Evolutionary conservation across 2,888 invertebrate species (phyloP), one percentile per base, ranked within the genome.

Genomic region (Pterostichus niger): DNA sequence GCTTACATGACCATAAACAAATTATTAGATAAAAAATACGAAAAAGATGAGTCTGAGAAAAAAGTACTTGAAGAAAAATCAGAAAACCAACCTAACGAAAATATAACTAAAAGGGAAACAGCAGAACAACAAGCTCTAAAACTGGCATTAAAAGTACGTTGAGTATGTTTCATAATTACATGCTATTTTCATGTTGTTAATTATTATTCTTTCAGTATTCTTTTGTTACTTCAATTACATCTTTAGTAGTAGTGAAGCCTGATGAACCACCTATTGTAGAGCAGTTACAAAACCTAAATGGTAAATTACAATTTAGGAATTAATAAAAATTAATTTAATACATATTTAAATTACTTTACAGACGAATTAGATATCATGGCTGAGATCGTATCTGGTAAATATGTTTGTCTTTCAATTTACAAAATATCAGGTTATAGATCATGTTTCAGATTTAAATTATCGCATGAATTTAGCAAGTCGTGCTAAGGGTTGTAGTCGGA

Each of bases 1-100:
- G 92, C 93, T 2, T 93, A 93, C 87, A 89, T 93, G 84, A 92
- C 91, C 64, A 92, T 94, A 84, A 91, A 92, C 82, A 92, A 93
- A 86, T 88, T 93, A 84, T 88, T 93, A 40, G 91, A 92, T 87
- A 87, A 91, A 86, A 88, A 88, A 17, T 91, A 91, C 84, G 88
- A 90, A 61, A 9, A 75, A 15, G 52, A 49, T 17, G 17, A 6
- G 5, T 40, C 44, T 2, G 17, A 82, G 10, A 13, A 64, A 33
- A 46, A 10, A 6, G 9, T 40, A 24, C 24, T 24, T 24, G 24
- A 24, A 3, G 24, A 24, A 3, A 24, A 24, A 1, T 24, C 24
- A 9, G 40, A 40, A 40, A 40, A 40, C 6, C 40, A 40, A 40
- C 9, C 6, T 7, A 6, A 40, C 5, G 40, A 40, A 40, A 40